Evolutionary conservation across 1,140 invertebrate species (phyloP).

Genomic region (Drosophila watanabei): DNA sequence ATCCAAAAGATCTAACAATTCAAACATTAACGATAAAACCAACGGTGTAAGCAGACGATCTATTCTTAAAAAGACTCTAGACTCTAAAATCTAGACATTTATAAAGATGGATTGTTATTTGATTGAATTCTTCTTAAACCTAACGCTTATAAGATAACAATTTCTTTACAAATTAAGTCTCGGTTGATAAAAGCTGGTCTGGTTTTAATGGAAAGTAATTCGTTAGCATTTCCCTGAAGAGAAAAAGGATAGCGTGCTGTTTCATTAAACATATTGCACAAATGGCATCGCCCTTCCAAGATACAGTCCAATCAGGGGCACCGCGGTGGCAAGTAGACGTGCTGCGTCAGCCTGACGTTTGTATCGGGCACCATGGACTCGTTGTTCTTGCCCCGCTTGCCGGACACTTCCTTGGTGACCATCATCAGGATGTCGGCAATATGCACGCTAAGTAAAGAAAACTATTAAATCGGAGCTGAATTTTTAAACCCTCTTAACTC

Average conservation of each 20-base stretch:
- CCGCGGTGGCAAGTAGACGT: conserved; percentile 81
- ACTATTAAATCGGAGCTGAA: neutral
- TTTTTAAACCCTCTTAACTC: neutral
- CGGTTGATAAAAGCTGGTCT: neutral
- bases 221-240: neutral
- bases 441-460: conserved; percentile 45
- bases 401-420: conserved; percentile 53
- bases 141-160: neutral
- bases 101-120: neutral
- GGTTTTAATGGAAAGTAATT: neutral
- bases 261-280: neutral
- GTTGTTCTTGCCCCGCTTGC: conserved; percentile 59
- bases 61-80: no score
- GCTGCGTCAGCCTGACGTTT: conserved; percentile 39
- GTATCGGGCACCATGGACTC: conserved; percentile 63
- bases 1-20: no score
- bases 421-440: conserved; percentile 72
- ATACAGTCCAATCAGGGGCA: neutral
- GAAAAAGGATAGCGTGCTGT: neutral
- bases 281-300: neutral
- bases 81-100: neutral
- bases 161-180: neutral
- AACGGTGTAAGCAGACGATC: no score
- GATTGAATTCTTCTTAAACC: neutral
- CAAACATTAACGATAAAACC: no score